phyloP scores from a whole-genome alignment of 1,140 invertebrate species.

The Teleogryllus occipitalis region DNA sequence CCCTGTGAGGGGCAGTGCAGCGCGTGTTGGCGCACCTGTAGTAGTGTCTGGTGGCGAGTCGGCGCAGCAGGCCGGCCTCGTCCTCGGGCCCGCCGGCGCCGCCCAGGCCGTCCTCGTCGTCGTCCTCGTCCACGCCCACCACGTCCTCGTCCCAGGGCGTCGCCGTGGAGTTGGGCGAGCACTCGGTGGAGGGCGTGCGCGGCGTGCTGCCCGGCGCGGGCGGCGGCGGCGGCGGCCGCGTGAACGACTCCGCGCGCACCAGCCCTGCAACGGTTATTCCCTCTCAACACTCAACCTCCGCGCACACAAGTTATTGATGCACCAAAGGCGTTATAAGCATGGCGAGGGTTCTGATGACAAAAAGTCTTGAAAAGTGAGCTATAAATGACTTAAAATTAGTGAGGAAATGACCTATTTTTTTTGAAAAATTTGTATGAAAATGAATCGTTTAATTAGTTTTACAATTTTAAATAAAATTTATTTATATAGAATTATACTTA shows the following conservation, averaged over 20 bases:
- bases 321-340: background rate
- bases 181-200: conserved; percentile 30
- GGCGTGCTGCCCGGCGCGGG: background rate
- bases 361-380: too few species aligned
- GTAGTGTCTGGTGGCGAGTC: conserved; percentile 46
- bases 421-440: too few species aligned
- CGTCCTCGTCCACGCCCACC: conserved; percentile 34
- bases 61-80: conserved; percentile 39
- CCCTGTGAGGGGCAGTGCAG: too few species aligned
- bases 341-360: too few species aligned
- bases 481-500: too few species aligned
- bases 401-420: too few species aligned
- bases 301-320: too few species aligned
- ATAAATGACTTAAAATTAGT: too few species aligned
- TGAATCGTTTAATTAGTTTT: too few species aligned
- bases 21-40: conserved; percentile 35
- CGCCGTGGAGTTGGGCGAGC: conserved; percentile 37
- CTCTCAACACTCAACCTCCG: too few species aligned
- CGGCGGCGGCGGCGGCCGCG: conserved; percentile 40
- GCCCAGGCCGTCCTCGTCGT: conserved; percentile 37
- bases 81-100: conserved; percentile 38
- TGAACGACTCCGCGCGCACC: conserved; percentile 49
- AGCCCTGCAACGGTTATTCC: conserved; percentile 42
- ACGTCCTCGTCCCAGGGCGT: conserved; percentile 29
- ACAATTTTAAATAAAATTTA: too few species aligned